phyloP scores from a whole-genome alignment of 2,797 vertebrate genomes.

The Hemitrygon akajei region DNA sequence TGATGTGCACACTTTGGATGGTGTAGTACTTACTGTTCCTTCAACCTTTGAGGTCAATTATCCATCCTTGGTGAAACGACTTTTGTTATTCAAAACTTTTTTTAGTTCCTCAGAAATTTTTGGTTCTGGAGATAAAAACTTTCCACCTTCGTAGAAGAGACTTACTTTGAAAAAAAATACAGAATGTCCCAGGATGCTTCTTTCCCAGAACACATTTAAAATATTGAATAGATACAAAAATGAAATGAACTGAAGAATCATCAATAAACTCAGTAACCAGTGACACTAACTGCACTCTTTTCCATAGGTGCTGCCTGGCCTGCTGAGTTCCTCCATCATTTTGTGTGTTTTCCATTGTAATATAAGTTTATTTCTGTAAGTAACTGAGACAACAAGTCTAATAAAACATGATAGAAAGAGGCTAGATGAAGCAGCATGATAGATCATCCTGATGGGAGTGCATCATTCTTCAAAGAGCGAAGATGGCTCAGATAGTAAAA shows the following conservation, averaged over 20 bases:
- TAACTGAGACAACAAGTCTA: background rate
- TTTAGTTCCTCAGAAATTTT: background rate
- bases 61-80: background rate
- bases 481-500: background rate
- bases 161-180: conserved; percentile 16
- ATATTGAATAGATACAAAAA: background rate
- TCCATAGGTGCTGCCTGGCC: no score
- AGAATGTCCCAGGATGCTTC: background rate
- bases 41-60: background rate
- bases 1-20: background rate
- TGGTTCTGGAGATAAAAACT: background rate
- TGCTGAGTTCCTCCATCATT: no score
- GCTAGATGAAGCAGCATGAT: background rate
- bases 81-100: background rate
- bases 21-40: conserved; percentile 21
- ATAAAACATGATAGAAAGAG: background rate
- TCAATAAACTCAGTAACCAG: background rate
- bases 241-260: background rate
- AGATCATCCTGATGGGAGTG: background rate
- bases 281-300: background rate
- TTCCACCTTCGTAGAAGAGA: background rate
- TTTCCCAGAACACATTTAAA: background rate
- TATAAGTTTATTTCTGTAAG: background rate
- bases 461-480: background rate
- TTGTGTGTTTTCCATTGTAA: background rate